Evolutionary conservation across 1,140 invertebrate genomes (phyloP).

Genomic region (Acromyrmex echinatior): DNA sequence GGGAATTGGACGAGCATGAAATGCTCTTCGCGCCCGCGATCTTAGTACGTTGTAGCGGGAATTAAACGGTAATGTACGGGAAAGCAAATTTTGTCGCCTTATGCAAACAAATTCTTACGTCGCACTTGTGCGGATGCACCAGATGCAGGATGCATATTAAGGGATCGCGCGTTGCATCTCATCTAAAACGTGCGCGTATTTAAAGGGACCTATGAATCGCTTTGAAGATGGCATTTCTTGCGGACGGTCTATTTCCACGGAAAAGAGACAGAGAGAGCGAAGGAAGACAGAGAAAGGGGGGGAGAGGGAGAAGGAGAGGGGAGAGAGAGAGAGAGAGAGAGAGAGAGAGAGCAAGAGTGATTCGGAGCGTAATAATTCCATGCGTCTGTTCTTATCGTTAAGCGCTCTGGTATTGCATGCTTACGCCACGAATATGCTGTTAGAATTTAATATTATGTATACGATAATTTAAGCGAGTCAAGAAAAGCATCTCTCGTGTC

Average conservation of each 20-base stretch:
- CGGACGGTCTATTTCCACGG: neutral
- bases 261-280: neutral
- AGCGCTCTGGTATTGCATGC: slow-evolving; percentile 23
- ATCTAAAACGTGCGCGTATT: slow-evolving; percentile 21
- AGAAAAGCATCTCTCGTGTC: neutral
- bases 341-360: neutral
- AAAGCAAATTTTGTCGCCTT: slow-evolving; percentile 8
- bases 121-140: neutral
- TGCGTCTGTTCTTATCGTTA: slow-evolving; percentile 49
- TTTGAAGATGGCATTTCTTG: slow-evolving; percentile 32
- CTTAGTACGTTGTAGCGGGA: neutral
- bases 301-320: neutral
- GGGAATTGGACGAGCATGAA: neutral
- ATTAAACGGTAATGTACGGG: slow-evolving; percentile 3
- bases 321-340: neutral
- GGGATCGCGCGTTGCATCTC: neutral
- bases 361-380: slow-evolving; percentile 35
- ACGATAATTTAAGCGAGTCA: slow-evolving; percentile 18
- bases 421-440: slow-evolving; percentile 38
- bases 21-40: neutral
- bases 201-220: slow-evolving; percentile 28
- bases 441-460: slow-evolving; percentile 58
- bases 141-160: slow-evolving; percentile 20
- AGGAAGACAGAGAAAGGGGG: neutral
- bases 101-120: slow-evolving; percentile 36